Conservation (phyloP, 2,797 vertebrate genomes). For the Cossypha polioptera region DNA sequence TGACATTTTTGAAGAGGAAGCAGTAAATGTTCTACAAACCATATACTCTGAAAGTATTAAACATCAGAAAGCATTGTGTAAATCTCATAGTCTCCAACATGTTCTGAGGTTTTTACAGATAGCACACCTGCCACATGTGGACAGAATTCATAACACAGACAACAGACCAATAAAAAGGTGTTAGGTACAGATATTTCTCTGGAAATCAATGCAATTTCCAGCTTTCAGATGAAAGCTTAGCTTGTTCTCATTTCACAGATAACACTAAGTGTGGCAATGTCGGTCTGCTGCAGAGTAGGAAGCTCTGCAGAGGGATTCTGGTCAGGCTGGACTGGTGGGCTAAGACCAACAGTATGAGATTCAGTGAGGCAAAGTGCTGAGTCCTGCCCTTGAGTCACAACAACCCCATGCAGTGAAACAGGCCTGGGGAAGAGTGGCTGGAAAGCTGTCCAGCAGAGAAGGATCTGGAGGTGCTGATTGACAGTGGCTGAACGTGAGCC, state of each 20-base stretch:
- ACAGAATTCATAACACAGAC: accelerated
- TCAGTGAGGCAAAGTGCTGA: neutral
- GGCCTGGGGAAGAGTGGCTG: neutral
- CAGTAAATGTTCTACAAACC: neutral
- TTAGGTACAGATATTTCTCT: neutral
- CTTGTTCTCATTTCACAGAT: neutral
- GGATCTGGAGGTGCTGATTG: neutral
- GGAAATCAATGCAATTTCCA: neutral
- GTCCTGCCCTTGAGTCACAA: neutral
- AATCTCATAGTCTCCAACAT: accelerated
- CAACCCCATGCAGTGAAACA: neutral
- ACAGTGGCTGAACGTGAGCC: neutral
- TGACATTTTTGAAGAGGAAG: neutral
- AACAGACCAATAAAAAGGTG: neutral
- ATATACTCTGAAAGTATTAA: neutral
- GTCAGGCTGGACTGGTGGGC: neutral
- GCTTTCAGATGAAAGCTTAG: neutral
- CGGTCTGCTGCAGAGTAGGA: neutral
- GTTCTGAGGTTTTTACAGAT: neutral
- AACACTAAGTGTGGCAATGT: neutral
- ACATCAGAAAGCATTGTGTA: neutral
- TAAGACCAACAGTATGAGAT: neutral
- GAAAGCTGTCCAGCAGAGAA: neutral
- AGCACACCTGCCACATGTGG: neutral
- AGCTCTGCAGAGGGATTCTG: neutral